phyloP scores from a whole-genome alignment of 2,888 invertebrate genomes.

The Graphium colonna region DNA sequence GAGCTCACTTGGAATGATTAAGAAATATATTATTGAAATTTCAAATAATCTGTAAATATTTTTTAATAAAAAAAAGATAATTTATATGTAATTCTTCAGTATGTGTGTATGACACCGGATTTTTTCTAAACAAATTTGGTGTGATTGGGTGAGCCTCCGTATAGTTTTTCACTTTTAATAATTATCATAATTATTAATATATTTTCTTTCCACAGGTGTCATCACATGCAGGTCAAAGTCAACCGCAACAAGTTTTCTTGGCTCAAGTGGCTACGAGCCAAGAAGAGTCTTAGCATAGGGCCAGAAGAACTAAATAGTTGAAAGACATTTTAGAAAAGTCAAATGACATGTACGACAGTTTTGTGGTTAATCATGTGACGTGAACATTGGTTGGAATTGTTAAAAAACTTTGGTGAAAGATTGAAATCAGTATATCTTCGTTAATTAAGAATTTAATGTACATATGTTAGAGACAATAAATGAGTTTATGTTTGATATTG shows the following conservation, averaged over 20 bases:
- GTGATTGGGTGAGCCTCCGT: background rate
- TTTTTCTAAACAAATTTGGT: too few relatives aligned
- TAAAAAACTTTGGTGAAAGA: background rate
- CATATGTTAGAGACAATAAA: conserved; percentile 32
- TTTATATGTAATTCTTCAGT: too few relatives aligned
- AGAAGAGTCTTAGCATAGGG: conserved; percentile 55
- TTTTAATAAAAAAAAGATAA: too few relatives aligned
- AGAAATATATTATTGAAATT: too few relatives aligned
- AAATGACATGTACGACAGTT: background rate
- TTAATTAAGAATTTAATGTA: conserved; percentile 17
- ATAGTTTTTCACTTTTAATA: too few relatives aligned
- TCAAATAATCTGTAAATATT: too few relatives aligned
- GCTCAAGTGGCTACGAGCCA: conserved; percentile 62
- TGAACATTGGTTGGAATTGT: too few relatives aligned
- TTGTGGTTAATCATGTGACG: background rate
- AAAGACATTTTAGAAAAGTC: too few relatives aligned
- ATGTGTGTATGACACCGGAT: too few relatives aligned
- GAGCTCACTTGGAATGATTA: too few relatives aligned
- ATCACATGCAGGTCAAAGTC: conserved; percentile 61
- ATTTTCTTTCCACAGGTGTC: conserved; percentile 48
- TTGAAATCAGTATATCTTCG: background rate
- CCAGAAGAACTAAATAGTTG: background rate
- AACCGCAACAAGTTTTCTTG: conserved; percentile 68
- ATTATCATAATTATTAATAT: background rate
- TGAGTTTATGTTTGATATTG: background rate